Percentiles rank a stretch among this genome's conserved stretches.
Conservation (phyloP, 2,888 invertebrate species). For the Sialis fuliginosa region DNA sequence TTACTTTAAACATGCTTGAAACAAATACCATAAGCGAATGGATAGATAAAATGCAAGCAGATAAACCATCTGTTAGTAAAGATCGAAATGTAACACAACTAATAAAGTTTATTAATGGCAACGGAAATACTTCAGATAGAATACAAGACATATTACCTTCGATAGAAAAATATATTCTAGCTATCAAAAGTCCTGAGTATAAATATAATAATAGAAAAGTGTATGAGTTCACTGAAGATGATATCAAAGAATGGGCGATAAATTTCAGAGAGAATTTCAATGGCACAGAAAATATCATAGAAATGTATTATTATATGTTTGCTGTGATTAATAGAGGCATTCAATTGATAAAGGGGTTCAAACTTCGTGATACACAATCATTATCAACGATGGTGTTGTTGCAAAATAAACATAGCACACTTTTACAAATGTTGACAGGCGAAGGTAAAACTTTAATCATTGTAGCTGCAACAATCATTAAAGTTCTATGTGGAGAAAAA, state of each 20-base stretch:
- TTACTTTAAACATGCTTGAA: constrained; percentile 6
- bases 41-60: not conserved
- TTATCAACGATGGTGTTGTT: constrained; percentile 14
- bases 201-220: not conserved
- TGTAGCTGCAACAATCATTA: constrained; percentile 16
- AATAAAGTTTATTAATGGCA: not conserved
- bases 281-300: not conserved
- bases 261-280: too few species aligned
- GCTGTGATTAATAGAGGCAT: constrained; percentile 10
- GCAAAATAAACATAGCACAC: constrained; percentile 8
- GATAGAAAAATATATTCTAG: constrained; percentile 4
- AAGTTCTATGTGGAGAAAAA: constrained; percentile 14
- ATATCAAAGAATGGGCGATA: constrained; percentile 4
- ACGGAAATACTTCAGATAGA: not conserved
- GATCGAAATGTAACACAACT: not conserved
- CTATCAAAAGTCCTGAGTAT: not conserved
- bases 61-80: constrained; percentile 6
- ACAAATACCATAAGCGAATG: constrained; percentile 3
- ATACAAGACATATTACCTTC: not conserved
- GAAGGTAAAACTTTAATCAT: constrained; percentile 23
- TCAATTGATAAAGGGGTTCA: constrained; percentile 9
- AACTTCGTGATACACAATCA: constrained; percentile 14
- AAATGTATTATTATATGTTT: not conserved
- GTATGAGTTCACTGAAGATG: not conserved
- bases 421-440: constrained; percentile 21